phyloP scores from a whole-genome alignment of 2,113 vertebrate species.

The Heptranchias perlo region DNA sequence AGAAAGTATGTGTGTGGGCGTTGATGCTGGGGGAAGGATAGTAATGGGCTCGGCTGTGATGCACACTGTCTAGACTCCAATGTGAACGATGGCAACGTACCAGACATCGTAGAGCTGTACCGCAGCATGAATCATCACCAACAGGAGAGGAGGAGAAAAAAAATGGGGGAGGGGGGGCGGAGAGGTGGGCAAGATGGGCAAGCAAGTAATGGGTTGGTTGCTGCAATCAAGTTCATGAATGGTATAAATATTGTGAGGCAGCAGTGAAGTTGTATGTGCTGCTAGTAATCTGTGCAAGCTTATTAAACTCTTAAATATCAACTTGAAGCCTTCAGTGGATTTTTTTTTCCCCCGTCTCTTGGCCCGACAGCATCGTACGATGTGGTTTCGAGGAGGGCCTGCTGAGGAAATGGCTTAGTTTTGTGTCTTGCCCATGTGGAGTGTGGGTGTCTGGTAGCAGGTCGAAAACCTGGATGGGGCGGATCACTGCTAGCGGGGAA shows the following conservation, averaged over 20 bases:
- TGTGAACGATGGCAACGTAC: background rate
- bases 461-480: too few relatives aligned
- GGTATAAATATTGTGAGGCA: background rate
- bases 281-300: background rate
- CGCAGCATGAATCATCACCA: background rate
- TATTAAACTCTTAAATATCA: background rate
- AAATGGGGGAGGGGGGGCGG: background rate
- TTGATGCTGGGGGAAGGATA: background rate
- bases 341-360: background rate
- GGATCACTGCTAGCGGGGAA: too few relatives aligned
- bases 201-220: background rate
- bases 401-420: background rate
- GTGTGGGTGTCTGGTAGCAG: background rate
- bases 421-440: background rate
- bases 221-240: background rate
- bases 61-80: background rate
- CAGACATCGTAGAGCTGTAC: background rate
- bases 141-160: background rate
- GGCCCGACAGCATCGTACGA: background rate
- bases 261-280: background rate
- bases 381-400: background rate
- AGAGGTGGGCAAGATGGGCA: background rate
- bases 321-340: background rate
- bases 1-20: background rate
- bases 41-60: background rate